Base-by-base conservation (phyloP, 2,888 invertebrate genomes). In the Zonitis immaculata region DNA sequence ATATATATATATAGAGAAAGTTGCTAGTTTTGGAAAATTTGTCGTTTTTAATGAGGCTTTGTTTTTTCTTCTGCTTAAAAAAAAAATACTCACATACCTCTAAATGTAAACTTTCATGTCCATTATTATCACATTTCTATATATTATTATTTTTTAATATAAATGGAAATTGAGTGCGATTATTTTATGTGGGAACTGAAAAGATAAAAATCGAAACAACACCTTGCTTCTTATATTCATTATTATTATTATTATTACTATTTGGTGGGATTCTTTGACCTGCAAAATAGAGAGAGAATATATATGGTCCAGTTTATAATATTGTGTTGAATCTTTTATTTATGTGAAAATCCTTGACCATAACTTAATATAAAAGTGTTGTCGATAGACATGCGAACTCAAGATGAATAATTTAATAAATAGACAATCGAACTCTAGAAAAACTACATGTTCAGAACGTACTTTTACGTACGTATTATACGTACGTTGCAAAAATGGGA, bases 281-380 rank as follows among this genome's bases (percentile, higher is more conserved):
- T 54, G 54, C 50, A 25, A 32, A 16, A n/a, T n/a, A n/a, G n/a
- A n/a, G n/a, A n/a, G n/a, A n/a, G n/a, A n/a, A n/a, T n/a, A n/a
- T n/a, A 54, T 54, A 58, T 49, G 51, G 60, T 56, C 56, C 60
- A 58, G 56, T 58, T 52, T n/a, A n/a, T n/a, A n/a, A n/a, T n/a
- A n/a, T n/a, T n/a, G n/a, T n/a, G 58, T 58, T 54, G 58, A 56
- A 60, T 60, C 60, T 56, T 58, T 58, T n/a, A n/a, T n/a, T n/a
- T n/a, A n/a, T n/a, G 50, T 45, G 49, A 58, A 60, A 56, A 60
- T 60, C 56, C 18, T 3, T 58, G 56, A 58, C 58, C 53, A 58
- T 43, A 22, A n/a, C n/a, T n/a, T n/a, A n/a, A n/a, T n/a, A n/a
- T n/a, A n/a, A n/a, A n/a, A n/a, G n/a, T n/a, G n/a, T n/a, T n/a